Percentiles rank a stretch among this genome's conserved stretches.
Evolutionary conservation across 2,113 vertebrate genomes (phyloP).

Genomic region (Chitala chitala): DNA sequence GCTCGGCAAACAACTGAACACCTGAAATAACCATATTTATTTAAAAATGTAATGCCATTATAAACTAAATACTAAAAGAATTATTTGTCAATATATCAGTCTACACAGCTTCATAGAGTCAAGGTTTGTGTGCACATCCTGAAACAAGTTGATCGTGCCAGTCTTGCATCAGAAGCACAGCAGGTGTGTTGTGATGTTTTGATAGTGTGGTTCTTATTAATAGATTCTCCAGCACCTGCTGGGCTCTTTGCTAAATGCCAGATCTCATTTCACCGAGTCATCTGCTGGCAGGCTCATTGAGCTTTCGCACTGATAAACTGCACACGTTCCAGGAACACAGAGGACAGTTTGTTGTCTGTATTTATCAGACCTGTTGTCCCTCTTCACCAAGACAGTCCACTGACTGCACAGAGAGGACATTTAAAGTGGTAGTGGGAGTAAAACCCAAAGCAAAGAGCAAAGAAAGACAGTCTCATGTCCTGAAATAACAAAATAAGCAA

Average conservation of each 20-base stretch:
- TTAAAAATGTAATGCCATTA: not conserved
- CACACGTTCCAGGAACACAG: not conserved
- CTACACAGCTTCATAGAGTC: no score
- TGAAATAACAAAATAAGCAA: no score
- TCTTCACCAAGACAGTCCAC: not conserved
- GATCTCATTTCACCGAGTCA: conserved; percentile 37
- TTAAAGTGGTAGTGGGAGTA: not conserved
- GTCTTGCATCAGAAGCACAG: conserved; percentile 4
- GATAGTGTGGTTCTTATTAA: conserved; percentile 29
- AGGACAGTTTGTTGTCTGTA: not conserved
- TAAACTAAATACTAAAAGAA: not conserved
- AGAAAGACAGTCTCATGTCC: not conserved
- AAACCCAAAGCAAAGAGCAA: not conserved
- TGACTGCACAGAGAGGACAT: not conserved
- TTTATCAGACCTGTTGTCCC: not conserved
- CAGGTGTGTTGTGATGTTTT: conserved; percentile 34
- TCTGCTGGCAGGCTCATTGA: conserved; percentile 16
- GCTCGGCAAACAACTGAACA: no score
- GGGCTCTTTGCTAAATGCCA: conserved; percentile 23
- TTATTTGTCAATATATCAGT: not conserved
- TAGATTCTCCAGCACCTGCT: conserved; percentile 17
- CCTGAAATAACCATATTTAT: no score
- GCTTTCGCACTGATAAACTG: conserved; percentile 22
- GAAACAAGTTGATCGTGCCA: not conserved
- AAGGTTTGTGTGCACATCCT: no score